Evolutionary conservation across 2,888 invertebrate genomes (phyloP), one percentile per base, ranked within the genome.

Genomic region (Ophraella communa): DNA sequence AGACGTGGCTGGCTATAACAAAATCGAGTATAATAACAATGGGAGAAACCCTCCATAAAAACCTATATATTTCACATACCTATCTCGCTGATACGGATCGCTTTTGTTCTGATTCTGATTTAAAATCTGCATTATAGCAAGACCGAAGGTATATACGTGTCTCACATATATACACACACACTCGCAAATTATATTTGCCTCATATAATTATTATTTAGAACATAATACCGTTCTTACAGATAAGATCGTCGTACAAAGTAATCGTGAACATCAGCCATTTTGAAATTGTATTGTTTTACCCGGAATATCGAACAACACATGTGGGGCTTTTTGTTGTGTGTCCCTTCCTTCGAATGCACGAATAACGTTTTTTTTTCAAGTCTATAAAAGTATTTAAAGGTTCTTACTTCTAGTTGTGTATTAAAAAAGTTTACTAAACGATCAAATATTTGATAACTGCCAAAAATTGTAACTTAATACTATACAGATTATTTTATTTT

Each of bases 201-300:
- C 59, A 42, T 60, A 61, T 56, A 60, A 65, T 63, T 63, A 68
- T 63, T 58, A 65, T 67, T 68, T 61, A 57, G 57, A 63, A 51
- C 63, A 42, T 63, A 55, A 51, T 65, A 65, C 67, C 65, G 67
- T 63, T 64, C 61, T 57, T 55, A 8, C 23, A 23, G 67, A 68
- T 68, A 68, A 53, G 58, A 68, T 68, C 65, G 24, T n/a, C 56
- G 23, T 30, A 45, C 65, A 65, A 67, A 65, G 63, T 60, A 67
- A 51, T 65, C 65, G 63, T 68, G 65, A 53, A 51, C 55, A 58
- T 65, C 65, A 63, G 47, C 65, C 58, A 52, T 58, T 60, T 62
- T 62, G 58, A 62, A 47, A 52, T 51, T 17, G 60, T 24, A 14
- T 17, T n/a, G n/a, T n/a, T n/a, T n/a, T n/a, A n/a, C n/a, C n/a